These are phyloP conservation scores for Heteromyza rotundicornis DNA, from an alignment of 2,888 invertebrate species.

Conservation along the genomic window DNA sequence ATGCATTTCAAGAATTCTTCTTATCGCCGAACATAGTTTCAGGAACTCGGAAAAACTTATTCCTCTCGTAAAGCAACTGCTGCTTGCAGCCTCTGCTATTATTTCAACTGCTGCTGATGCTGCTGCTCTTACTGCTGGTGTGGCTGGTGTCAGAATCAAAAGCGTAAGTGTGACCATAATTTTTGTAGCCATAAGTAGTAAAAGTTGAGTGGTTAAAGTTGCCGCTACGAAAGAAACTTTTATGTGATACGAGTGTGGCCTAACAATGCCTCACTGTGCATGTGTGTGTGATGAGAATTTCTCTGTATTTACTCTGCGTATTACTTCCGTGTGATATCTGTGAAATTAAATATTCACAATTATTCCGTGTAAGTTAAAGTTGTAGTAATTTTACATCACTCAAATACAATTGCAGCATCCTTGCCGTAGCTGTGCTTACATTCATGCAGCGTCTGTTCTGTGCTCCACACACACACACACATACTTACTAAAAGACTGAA, in stretches of 20 bases:
- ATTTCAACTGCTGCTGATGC: background rate
- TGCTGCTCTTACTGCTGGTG: background rate
- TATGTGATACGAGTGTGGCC: background rate
- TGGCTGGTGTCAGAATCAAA: background rate
- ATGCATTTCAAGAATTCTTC: conserved; percentile 6
- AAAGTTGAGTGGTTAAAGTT: background rate
- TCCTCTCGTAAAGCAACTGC: background rate
- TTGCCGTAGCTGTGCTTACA: background rate
- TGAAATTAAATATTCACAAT: background rate
- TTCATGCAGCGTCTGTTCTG: background rate
- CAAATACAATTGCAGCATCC: no score
- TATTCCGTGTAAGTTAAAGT: no score
- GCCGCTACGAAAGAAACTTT: background rate
- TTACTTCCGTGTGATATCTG: background rate
- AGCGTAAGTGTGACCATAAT: conserved; percentile 2
- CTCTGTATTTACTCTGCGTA: background rate
- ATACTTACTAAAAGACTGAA: background rate
- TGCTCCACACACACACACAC: background rate
- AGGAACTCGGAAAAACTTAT: background rate
- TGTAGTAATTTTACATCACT: no score
- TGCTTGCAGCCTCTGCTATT: no score
- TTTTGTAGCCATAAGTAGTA: background rate
- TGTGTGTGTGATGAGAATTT: background rate
- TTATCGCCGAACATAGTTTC: conserved; percentile 1
- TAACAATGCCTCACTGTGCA: background rate